Base-by-base conservation (phyloP, 2,888 invertebrate genomes). In the Euproctis similis region DNA sequence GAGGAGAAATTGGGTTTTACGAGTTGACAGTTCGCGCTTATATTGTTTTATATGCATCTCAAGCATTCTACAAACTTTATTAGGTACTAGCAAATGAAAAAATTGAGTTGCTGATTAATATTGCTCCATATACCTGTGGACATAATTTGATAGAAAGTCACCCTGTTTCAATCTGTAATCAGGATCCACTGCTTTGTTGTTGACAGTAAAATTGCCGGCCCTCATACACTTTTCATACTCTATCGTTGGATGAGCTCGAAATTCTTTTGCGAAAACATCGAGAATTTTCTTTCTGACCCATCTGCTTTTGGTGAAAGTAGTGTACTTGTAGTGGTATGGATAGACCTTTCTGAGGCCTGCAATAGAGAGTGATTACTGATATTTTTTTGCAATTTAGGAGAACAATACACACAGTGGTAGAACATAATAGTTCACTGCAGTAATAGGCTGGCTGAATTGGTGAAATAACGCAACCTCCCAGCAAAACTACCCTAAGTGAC, bases 311-410 rank as follows among this genome's bases (percentile, higher is more conserved):
- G 96, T 96, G 84, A 95, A 97, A 19, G 97, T 96, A 39, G 95
- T 94, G 82, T 97, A 98, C 37, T 95, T 96, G 86, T 96, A 98
- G 81, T 95, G 95, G 85, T 98, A 98, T 0, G 98, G 98, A 72
- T 96, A 96, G 2, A 98, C 97, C 86, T 98, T 97, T 49, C 97
- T 88, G 50, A 97, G 88, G 52, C 96, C 96, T 95, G 87, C 11
- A 61, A 66, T 28, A 22, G 22, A 2, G 4, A 40, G 36, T 16
- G 2, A 8, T 26, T 11, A 26, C n/a, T 42, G 12, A 36, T 22
- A 23, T 32, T 18, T 21, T n/a, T n/a, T n/a, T n/a, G n/a, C n/a
- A n/a, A n/a, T n/a, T n/a, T n/a, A n/a, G n/a, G n/a, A n/a, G n/a
- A n/a, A n/a, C n/a, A n/a, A n/a, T n/a, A n/a, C n/a, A n/a, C n/a